Evolutionary conservation across 2,797 vertebrate species (phyloP).

Genomic region (Mastacembelus armatus): DNA sequence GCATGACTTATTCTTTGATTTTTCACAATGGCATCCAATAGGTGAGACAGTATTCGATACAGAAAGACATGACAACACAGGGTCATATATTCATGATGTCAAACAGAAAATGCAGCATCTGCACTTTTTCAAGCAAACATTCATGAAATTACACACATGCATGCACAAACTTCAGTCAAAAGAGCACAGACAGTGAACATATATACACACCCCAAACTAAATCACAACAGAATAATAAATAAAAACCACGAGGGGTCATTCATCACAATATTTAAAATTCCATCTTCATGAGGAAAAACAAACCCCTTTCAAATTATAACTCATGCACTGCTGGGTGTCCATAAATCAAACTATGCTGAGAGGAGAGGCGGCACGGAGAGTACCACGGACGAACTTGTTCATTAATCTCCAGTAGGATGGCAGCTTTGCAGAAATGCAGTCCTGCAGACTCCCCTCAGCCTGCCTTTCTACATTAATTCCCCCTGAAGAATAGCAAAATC

Average conservation of each 20-base stretch:
- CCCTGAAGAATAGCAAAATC: constrained; percentile 42
- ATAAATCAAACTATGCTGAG: constrained; percentile 82
- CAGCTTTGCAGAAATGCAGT: constrained; percentile 73
- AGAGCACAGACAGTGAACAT: background rate
- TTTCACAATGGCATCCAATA: constrained; percentile 51
- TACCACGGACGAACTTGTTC: constrained; percentile 72
- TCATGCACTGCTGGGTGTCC: constrained; percentile 80
- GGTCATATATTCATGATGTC: constrained; percentile 49
- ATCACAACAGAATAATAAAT: constrained; percentile 60
- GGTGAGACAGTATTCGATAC: too few species aligned
- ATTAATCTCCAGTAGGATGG: constrained; percentile 82
- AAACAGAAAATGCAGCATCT: constrained; percentile 37
- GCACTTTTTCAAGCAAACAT: constrained; percentile 40
- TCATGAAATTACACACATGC: constrained; percentile 25
- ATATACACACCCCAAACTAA: constrained; percentile 7
- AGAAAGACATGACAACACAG: constrained; percentile 32
- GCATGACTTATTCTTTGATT: constrained; percentile 65
- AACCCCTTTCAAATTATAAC: constrained; percentile 82
- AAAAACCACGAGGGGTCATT: constrained; percentile 75
- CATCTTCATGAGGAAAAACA: constrained; percentile 85
- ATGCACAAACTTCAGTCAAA: background rate
- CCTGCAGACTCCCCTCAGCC: constrained; percentile 48
- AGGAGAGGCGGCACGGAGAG: constrained; percentile 62
- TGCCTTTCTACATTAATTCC: constrained; percentile 60
- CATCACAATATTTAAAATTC: constrained; percentile 84